Base-by-base conservation (phyloP, 2,888 invertebrate species). In the Sepioteuthis lessoniana region DNA sequence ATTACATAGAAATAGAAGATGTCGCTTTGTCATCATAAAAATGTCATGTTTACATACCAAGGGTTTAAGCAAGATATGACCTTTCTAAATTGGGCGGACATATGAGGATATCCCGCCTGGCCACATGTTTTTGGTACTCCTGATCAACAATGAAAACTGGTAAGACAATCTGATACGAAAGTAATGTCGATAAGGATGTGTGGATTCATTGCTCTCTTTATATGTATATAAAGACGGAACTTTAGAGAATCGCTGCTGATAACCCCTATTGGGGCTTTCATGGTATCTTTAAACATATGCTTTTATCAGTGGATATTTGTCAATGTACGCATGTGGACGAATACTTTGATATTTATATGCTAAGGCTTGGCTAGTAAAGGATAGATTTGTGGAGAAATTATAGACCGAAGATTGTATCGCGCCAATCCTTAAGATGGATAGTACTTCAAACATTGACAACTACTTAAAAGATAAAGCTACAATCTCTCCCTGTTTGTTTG, bases 1-100 rank as follows among this genome's bases (percentile, higher is more conserved):
- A 76, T 76, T 76, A n/a, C 35, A 76, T 35, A 76, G 16, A 76
- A n/a, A 76, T 35, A 0, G n/a, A n/a, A 35, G 76, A 76, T 76
- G n/a, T 76, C 76, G 76, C 76, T 76, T 76, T 76, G 76, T 76
- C 76, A 76, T 76, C 76, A 76, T 76, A 76, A 76, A 76, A 76
- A 76, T 35, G 76, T n/a, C 76, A 76, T 76, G 76, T 35, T 76
- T 35, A 76, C n/a, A n/a, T 76, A 76, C n/a, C 13, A n/a, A 76
- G 3, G 35, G n/a, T 76, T 76, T 76, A 35, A 16, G n/a, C 76
- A 35, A 76, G 76, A 76, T 35, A 76, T 76, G 76, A 76, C n/a
- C 76, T 76, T n/a, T 76, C 76, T 76, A 76, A 76, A 76, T 76
- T 76, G 76, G 35, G n/a, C n/a, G 16, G 76, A 76, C 76, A 25